Percentiles rank a stretch among this genome's conserved stretches.
These are phyloP conservation scores for Scopus umbretta DNA, from an alignment of 2,113 vertebrate species.

Conservation along the genomic window DNA sequence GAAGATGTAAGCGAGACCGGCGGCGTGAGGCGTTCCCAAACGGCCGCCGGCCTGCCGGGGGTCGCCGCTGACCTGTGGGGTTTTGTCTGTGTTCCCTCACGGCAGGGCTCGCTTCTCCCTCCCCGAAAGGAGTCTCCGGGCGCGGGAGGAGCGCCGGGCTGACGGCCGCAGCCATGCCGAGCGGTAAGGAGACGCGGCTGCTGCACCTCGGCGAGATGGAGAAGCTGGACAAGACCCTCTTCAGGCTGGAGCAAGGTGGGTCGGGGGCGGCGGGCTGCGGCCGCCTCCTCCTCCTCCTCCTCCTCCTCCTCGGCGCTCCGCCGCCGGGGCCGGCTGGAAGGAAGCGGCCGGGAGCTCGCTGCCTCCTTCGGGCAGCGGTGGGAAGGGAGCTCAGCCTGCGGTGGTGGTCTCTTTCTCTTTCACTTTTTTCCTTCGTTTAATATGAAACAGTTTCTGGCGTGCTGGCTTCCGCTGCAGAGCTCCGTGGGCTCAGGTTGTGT, in stretches of 20 bases:
- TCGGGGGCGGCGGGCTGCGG: not conserved
- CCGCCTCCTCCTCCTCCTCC: not conserved
- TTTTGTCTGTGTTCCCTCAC: not conserved
- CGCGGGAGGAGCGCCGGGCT: slow-evolving; percentile 47
- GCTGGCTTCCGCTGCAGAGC: not conserved
- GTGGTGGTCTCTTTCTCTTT: not conserved
- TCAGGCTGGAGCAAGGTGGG: slow-evolving; percentile 87
- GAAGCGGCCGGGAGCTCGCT: not conserved
- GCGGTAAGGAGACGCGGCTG: slow-evolving; percentile 74
- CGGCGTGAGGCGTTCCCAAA: not conserved
- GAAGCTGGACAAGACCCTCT: slow-evolving; percentile 83
- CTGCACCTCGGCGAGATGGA: slow-evolving; percentile 85
- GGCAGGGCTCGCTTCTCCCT: slow-evolving; percentile 29
- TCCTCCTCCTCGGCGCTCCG: not conserved
- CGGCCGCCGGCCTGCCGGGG: not conserved
- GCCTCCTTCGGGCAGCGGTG: not conserved
- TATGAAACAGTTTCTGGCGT: not conserved
- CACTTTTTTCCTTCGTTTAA: not conserved
- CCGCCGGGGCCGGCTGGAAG: no score
- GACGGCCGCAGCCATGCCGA: slow-evolving; percentile 66
- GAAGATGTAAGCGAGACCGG: slow-evolving; percentile 37
- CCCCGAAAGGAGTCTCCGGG: not conserved
- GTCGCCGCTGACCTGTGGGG: not conserved
- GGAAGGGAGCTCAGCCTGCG: not conserved
- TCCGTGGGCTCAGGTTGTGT: fast-evolving